A percentile compares a stretch with the other conserved stretches of the same genome.
Conservation (phyloP, 2,113 vertebrate species). For the Python bivittatus region DNA sequence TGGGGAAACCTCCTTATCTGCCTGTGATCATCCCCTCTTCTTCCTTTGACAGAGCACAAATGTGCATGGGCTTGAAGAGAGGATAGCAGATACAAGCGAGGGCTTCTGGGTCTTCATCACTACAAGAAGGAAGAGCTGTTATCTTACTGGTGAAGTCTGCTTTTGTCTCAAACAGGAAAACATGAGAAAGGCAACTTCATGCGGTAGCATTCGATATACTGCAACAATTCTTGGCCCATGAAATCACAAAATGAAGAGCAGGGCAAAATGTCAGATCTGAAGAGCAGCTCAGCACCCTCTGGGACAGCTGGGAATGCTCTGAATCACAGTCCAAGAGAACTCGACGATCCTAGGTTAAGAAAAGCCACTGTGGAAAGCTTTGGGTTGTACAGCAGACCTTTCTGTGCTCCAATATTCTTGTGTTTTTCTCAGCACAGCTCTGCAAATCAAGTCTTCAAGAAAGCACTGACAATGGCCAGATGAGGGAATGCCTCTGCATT, state of each 20-base stretch:
- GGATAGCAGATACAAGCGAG: background rate
- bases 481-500: background rate
- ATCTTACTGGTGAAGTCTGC: background rate
- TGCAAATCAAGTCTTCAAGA: background rate
- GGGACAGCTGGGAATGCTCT: background rate
- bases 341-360: background rate
- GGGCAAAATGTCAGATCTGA: background rate
- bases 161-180: background rate
- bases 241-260: background rate
- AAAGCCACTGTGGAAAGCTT: background rate
- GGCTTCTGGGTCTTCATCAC: background rate
- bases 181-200: background rate
- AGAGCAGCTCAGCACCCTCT: background rate
- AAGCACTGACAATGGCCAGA: background rate
- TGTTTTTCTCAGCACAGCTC: background rate
- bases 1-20: background rate
- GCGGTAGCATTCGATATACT: background rate
- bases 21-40: background rate
- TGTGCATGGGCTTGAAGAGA: background rate
- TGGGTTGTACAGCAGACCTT: background rate
- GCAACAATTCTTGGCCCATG: background rate
- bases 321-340: background rate
- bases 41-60: background rate
- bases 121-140: background rate
- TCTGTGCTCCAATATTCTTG: background rate